Conservation (phyloP, 2,888 invertebrate genomes). For the Flexamia atlantica region DNA sequence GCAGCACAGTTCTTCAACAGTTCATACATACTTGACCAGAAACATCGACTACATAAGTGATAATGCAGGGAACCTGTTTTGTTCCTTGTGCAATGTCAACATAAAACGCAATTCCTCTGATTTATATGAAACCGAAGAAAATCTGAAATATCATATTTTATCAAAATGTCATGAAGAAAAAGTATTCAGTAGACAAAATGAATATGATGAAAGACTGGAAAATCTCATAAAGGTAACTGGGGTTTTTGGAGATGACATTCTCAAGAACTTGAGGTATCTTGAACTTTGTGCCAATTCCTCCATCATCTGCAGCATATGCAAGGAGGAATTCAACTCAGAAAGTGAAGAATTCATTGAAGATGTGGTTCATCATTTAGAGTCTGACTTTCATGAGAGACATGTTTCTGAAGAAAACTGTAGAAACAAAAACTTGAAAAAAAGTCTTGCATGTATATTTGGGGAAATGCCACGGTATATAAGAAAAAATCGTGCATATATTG, state of each 20-base stretch:
- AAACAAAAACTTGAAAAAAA: not conserved
- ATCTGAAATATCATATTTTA: not conserved
- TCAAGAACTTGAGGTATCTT: not conserved
- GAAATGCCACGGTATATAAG: not conserved
- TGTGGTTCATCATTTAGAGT: not conserved
- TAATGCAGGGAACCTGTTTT: not conserved
- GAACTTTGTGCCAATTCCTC: not conserved
- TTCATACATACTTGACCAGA: not conserved
- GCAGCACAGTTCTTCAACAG: not conserved
- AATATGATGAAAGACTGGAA: not conserved
- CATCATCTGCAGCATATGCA: not conserved
- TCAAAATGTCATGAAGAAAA: not conserved
- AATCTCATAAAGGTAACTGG: not conserved
- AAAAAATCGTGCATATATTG: not conserved
- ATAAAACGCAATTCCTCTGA: not conserved
- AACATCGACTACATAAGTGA: slow-evolving; percentile 6
- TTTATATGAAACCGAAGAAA: not conserved
- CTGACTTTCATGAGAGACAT: not conserved
- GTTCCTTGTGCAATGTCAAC: not conserved
- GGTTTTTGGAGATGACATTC: not conserved
- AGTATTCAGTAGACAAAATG: not conserved
- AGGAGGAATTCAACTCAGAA: not conserved
- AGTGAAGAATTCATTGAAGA: not conserved
- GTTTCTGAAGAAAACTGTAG: not conserved
- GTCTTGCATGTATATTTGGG: not conserved